These are phyloP conservation scores for Amblyopsis hoosieri DNA, from an alignment of 2,797 vertebrate genomes.

Conservation along the genomic window DNA sequence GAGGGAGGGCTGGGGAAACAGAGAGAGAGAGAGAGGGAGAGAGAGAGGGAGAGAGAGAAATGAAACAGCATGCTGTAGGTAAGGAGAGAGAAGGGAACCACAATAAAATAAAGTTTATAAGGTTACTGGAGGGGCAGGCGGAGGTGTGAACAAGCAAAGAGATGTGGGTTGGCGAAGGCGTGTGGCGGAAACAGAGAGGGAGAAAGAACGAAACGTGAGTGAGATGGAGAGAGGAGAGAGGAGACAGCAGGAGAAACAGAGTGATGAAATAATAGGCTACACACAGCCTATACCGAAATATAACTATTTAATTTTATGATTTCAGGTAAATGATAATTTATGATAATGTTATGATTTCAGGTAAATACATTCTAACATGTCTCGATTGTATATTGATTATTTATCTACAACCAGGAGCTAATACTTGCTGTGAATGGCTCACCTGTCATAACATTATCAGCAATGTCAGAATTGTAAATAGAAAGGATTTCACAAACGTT, in stretches of 20 bases:
- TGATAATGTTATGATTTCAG: no score
- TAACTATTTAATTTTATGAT: no score
- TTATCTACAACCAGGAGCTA: no score
- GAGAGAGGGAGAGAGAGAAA: not conserved
- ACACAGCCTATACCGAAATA: no score
- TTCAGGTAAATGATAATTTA: no score
- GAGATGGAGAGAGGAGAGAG: slow-evolving; percentile 7
- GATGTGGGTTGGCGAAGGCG: slow-evolving; percentile 8
- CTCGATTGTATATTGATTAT: no score
- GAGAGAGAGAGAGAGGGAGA: not conserved
- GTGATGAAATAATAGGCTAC: slow-evolving; percentile 33
- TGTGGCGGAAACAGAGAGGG: not conserved
- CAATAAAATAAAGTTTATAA: slow-evolving; percentile 17
- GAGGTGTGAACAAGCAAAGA: not conserved
- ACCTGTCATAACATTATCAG: no score
- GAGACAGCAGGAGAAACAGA: slow-evolving; percentile 33
- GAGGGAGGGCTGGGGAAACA: slow-evolving; percentile 1
- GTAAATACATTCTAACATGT: no score
- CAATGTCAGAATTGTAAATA: no score
- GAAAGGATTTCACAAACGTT: no score
- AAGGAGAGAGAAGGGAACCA: slow-evolving; percentile 16
- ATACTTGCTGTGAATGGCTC: no score
- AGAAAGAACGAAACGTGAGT: slow-evolving; percentile 38
- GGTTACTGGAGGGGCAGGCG: slow-evolving; percentile 5
- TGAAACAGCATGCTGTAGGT: not conserved